Evolutionary conservation across 2,113 vertebrate genomes (phyloP), one percentile per base, ranked within the genome.

Genomic region (Mormyrus iriodes): DNA sequence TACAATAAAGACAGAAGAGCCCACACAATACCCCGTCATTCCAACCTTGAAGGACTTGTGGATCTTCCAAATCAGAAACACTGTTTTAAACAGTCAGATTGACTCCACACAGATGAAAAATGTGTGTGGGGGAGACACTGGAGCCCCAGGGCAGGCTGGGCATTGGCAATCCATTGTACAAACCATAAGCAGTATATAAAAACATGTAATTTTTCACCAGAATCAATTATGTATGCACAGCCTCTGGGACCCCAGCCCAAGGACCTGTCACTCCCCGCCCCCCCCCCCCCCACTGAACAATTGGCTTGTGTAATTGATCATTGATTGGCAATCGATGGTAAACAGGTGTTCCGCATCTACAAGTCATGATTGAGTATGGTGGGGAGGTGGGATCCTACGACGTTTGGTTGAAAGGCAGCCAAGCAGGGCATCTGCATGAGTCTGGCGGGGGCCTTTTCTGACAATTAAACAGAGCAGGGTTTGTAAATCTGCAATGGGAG

Each of bases 281-380:
- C 82, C 92, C 93, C 92, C 88, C 55, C 91, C 92, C 89, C 89
- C 94, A 90, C 91, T 94, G 94, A 94, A 94, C 94, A 95, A 95
- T 95, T 95, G 95, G 95, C 93, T 95, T 92, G 94, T 92, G 95
- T 96, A 96, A 96, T 96, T 95, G 96, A 96, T 95, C 96, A 96
- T 96, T 95, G 96, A 96, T 95, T 94, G 91, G 92, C 91, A 94
- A 95, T 96, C 96, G 93, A 96, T 96, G 92, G 17, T 51, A 91
- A 94, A 95, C 95, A 95, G 93, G 93, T 95, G 95, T 95, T 95
- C 94, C 90, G 90, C 92, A 92, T 94, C 94, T 93, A 93, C 92
- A 92, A 93, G 91, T 90, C 91, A 93, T 95, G 95, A 96, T 95
- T 94, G 95, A 79, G 73, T 42, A 79, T 42, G 31, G 35, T 21